phyloP scores from a whole-genome alignment of 2,888 invertebrate genomes.

The Tetrapedia diversipes region DNA sequence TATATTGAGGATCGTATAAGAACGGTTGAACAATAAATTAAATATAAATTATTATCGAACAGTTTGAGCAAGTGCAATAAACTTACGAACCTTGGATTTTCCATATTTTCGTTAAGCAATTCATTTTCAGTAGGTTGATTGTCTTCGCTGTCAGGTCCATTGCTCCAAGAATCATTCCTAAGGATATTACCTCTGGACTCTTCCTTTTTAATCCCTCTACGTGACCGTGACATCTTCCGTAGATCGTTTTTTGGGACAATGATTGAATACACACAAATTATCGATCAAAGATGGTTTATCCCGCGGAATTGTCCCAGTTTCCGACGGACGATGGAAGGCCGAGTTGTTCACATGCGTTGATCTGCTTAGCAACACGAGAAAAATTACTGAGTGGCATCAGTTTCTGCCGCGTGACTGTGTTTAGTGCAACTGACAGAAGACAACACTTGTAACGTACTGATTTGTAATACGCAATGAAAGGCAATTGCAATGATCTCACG shows the following conservation, averaged over 20 bases:
- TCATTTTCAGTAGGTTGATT: conserved; percentile 62
- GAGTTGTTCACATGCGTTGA: conserved; percentile 59
- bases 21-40: neutral
- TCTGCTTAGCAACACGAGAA: conserved; percentile 42
- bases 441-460: conserved; percentile 26
- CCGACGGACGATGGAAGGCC: conserved; percentile 39
- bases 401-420: neutral
- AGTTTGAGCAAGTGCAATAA: conserved; percentile 30
- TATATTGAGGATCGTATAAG: conserved; percentile 2
- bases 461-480: conserved; percentile 13
- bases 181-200: conserved; percentile 71
- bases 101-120: conserved; percentile 60
- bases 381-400: conserved; percentile 23
- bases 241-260: neutral
- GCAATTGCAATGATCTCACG: conserved; percentile 18
- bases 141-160: conserved; percentile 75
- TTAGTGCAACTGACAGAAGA: neutral
- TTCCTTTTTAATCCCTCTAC: conserved; percentile 27
- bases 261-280: neutral
- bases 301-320: conserved; percentile 55
- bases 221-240: conserved; percentile 48
- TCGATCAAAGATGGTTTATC: conserved; percentile 35
- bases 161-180: conserved; percentile 75
- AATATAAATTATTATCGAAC: conserved; percentile 1
- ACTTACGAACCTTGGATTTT: conserved; percentile 69